Evolutionary conservation across 1,140 invertebrate genomes (phyloP), one percentile per base, ranked within the genome.

Genomic region (Amyelois transitella): DNA sequence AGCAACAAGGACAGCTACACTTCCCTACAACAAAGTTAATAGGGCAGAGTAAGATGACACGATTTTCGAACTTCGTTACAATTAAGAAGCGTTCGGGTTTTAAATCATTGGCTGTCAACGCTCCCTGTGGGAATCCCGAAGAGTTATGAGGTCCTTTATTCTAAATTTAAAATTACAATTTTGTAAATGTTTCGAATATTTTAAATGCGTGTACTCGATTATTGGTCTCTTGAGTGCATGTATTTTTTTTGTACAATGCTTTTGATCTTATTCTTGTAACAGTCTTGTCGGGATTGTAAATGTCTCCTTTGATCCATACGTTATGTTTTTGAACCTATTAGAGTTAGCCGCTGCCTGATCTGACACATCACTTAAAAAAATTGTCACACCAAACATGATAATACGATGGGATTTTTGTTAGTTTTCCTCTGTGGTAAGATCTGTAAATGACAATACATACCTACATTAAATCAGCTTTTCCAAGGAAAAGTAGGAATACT

Each of bases 91-190:
- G 67, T 60, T 62, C 63, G 60, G 68, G 64, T 67, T 66, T 55
- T 86, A 86, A 86, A 86, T 86, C 83, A 86, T 86, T 76, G 64
- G 64, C 74, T 82, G 83, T 86, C 83, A 66, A 72, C 81, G 80
- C 81, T 69, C 82, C 81, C 83, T 81, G 81, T 84, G 83, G 83
- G 83, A 85, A 83, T 75, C 77, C 73, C 65, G 54, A 72, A 83
- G 83, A 86, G 75, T 85, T 86, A 86, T 86, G 74, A 70, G 73
- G 68, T 64, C 73, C 80, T 83, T 83, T 83, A 83, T 86, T 86
- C 83, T 86, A 86, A 84, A 83, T 85, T 86, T 86, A 82, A 81
- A 85, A 83, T 83, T 85, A 85, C 77, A 78, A 80, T 84, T 81
- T 81, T 75, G 77, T 82, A 72, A 79, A 75, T 66, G 75, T 68